Percentiles rank a stretch among this genome's conserved stretches.
These are phyloP conservation scores for Clitarchus hookeri DNA, from an alignment of 2,888 invertebrate genomes.

Conservation along the genomic window DNA sequence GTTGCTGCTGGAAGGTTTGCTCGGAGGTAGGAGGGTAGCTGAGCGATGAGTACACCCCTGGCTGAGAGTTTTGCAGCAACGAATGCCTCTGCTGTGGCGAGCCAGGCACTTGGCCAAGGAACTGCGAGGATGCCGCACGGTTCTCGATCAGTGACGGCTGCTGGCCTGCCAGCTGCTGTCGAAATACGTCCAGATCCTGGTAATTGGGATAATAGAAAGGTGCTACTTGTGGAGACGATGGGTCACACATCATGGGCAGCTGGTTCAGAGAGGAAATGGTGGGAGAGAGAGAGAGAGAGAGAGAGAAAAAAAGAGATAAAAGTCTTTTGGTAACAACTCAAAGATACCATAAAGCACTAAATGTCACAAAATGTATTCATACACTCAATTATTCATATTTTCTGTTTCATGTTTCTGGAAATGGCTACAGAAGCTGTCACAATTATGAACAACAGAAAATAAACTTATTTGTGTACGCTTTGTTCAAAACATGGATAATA, in stretches of 20 bases:
- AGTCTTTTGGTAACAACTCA: neutral
- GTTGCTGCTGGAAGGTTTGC: conserved; percentile 57
- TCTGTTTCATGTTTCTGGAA: neutral
- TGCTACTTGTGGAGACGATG: conserved; percentile 47
- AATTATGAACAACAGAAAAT: too few species aligned
- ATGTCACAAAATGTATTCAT: neutral
- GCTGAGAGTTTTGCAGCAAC: conserved; percentile 40
- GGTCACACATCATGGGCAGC: conserved; percentile 43
- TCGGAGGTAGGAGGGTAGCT: conserved; percentile 48
- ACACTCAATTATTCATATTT: neutral
- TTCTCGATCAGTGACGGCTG: conserved; percentile 40
- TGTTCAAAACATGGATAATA: too few species aligned
- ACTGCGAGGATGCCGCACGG: conserved; percentile 34
- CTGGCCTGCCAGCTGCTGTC: conserved; percentile 43
- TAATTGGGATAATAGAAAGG: conserved; percentile 48
- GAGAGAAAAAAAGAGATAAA: conserved; percentile 7
- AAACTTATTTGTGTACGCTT: too few species aligned
- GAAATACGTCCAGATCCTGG: conserved; percentile 48
- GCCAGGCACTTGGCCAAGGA: conserved; percentile 34
- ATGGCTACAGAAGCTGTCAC: too few species aligned
- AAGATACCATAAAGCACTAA: neutral
- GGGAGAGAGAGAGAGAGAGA: conserved; percentile 28
- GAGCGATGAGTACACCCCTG: conserved; percentile 42
- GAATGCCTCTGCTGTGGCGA: conserved; percentile 42
- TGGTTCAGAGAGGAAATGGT: conserved; percentile 20